These are phyloP conservation scores for Eilema caniola DNA, from an alignment of 2,888 invertebrate genomes.

Conservation along the genomic window DNA sequence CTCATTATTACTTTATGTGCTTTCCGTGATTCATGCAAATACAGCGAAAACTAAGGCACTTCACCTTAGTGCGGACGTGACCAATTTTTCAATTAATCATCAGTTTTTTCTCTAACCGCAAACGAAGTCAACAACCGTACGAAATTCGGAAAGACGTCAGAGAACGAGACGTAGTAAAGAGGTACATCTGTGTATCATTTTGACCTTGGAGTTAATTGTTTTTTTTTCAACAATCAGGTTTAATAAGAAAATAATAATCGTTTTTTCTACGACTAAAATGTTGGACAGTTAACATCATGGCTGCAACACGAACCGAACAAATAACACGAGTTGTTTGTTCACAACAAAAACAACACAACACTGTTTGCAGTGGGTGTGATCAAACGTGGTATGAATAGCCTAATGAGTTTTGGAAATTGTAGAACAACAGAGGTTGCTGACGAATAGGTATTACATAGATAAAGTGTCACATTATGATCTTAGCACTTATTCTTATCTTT, in stretches of 20 bases:
- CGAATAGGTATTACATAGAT: too few species aligned
- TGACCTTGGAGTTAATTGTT: not conserved
- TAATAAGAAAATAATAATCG: not conserved
- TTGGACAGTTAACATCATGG: not conserved
- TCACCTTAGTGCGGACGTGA: not conserved
- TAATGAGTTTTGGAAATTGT: too few species aligned
- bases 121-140: slow-evolving; percentile 42
- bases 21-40: not conserved
- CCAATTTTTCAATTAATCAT: slow-evolving; percentile 24
- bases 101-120: slow-evolving; percentile 19
- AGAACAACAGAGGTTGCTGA: too few species aligned
- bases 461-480: too few species aligned
- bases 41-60: not conserved
- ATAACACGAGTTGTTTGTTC: too few species aligned
- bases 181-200: not conserved
- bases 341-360: too few species aligned
- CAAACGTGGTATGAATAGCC: too few species aligned
- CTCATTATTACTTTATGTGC: not conserved
- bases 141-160: slow-evolving; percentile 9
- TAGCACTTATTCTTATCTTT: too few species aligned
- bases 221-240: not conserved
- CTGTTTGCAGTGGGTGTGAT: too few species aligned
- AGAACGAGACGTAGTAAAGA: not conserved
- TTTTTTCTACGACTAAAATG: not conserved
- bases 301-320: too few species aligned